Base-by-base conservation (phyloP, 2,797 vertebrate species). In the Chrysocyon brachyurus region DNA sequence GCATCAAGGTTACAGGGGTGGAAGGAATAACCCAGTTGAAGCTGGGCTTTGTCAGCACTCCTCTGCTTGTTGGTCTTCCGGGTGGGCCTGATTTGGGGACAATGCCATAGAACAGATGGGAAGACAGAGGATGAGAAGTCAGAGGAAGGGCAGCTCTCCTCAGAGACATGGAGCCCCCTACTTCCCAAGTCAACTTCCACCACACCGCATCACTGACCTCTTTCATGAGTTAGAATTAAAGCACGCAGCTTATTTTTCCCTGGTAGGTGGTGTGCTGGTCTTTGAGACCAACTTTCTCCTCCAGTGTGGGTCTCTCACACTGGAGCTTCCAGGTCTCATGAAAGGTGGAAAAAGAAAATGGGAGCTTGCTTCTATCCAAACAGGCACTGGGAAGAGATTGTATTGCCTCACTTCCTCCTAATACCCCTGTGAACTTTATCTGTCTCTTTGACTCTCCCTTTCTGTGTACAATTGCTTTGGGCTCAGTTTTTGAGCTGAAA, bases 41-140 rank as follows among this genome's bases (percentile, higher is more conserved):
- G 19, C 70, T 77, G 31, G 73, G 84, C 79, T 93, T 79, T 93
- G 84, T 90, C 81, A 90, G 54, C 73, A 87, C 1, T 16, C 14
- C 36, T 31, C 9, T 64, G 83, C 31, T 93, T 83, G 24, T 90
- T 96, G 95, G 82, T 90, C 66, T 96, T 96, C 93, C 95, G 57
- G n/a, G 81, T 79, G 33, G 77, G 61, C 57, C 70, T 97, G 72
- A 54, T 88, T 66, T 92, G 36, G 46, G 72, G 72, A 91, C 81
- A 90, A 40, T 96, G 61, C 49, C 84, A 88, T 75, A 92, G 59
- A 3, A 14, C 84, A 52, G 79, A 49, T 81, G 36, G 83, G 56
- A 86, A 83, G 49, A 81, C 86, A 94, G 75, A 86, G 46, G 79
- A 26, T 68, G 64, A 94, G 22, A 88, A 92, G 17, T 52, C 66